phyloP scores from a whole-genome alignment of 2,888 invertebrate genomes.

The Protodeltote pygarga region DNA sequence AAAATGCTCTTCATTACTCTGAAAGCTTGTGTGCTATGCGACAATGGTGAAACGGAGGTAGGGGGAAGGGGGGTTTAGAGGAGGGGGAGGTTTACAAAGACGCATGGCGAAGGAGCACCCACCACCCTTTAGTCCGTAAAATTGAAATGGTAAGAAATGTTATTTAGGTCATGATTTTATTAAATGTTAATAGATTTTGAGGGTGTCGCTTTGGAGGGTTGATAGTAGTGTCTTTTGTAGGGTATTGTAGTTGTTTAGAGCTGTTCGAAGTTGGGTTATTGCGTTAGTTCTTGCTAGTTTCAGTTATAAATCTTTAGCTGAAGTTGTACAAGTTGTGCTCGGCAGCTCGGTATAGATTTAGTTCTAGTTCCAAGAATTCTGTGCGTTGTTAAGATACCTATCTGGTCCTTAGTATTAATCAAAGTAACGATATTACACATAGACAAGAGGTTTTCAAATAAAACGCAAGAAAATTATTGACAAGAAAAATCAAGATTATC shows the following conservation, averaged over 20 bases:
- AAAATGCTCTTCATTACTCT: constrained; percentile 88
- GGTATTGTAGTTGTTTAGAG: constrained; percentile 1
- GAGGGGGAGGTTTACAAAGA: constrained; percentile 72
- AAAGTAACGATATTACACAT: too few species aligned
- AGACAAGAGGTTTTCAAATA: too few species aligned
- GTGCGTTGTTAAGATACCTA: too few species aligned
- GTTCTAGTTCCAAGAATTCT: neutral
- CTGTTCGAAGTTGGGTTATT: constrained; percentile 16
- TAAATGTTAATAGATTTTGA: constrained; percentile 80
- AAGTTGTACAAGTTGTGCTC: neutral
- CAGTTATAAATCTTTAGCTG: neutral
- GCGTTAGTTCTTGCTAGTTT: constrained; percentile 21
- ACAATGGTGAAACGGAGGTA: constrained; percentile 75
- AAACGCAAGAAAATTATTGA: too few species aligned
- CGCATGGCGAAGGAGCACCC: constrained; percentile 76
- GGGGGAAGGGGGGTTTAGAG: constrained; percentile 38
- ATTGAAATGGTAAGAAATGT: constrained; percentile 85
- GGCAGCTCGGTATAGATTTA: neutral
- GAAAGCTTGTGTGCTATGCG: constrained; percentile 86
- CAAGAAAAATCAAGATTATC: too few species aligned
- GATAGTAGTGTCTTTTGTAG: constrained; percentile 26
- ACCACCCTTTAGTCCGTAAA: constrained; percentile 85
- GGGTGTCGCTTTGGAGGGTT: constrained; percentile 41
- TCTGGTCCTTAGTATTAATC: too few species aligned
- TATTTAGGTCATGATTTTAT: constrained; percentile 86